phyloP scores from a whole-genome alignment of 2,797 vertebrate species.

The Coregonus sp. region DNA sequence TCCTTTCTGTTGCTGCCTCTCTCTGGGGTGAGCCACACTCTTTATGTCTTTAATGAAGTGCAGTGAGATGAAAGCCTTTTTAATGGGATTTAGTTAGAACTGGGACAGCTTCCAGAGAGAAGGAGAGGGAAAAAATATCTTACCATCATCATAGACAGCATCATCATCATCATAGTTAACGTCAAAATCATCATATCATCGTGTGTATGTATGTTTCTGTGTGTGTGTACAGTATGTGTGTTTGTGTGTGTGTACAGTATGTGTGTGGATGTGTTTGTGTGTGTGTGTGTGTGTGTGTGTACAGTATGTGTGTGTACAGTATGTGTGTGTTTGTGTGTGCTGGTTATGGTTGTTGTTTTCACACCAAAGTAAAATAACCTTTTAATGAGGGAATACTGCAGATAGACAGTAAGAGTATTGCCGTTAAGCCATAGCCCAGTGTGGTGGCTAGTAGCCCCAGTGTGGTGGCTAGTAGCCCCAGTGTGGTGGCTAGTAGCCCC shows the following conservation, averaged over 20 bases:
- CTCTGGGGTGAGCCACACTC: constrained; percentile 61
- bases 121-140: constrained; percentile 31
- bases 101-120: constrained; percentile 72
- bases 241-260: background rate
- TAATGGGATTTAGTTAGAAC: constrained; percentile 77
- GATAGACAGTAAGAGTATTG: too few species aligned
- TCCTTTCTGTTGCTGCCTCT: constrained; percentile 28
- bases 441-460: too few species aligned
- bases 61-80: constrained; percentile 76
- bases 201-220: constrained; percentile 6
- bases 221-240: background rate
- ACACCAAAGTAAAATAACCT: background rate
- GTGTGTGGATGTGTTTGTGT: background rate
- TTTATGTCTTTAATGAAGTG: constrained; percentile 76
- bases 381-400: too few species aligned
- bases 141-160: constrained; percentile 49
- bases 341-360: constrained; percentile 43
- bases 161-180: constrained; percentile 37
- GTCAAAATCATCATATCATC: constrained; percentile 44
- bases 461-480: too few species aligned
- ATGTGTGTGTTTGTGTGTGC: background rate
- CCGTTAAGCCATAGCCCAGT: too few species aligned
- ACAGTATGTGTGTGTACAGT: too few species aligned
- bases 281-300: too few species aligned
- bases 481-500: too few species aligned